Conservation (phyloP, 1,140 invertebrate species). For the Scaptodrosophila lebanonensis region DNA sequence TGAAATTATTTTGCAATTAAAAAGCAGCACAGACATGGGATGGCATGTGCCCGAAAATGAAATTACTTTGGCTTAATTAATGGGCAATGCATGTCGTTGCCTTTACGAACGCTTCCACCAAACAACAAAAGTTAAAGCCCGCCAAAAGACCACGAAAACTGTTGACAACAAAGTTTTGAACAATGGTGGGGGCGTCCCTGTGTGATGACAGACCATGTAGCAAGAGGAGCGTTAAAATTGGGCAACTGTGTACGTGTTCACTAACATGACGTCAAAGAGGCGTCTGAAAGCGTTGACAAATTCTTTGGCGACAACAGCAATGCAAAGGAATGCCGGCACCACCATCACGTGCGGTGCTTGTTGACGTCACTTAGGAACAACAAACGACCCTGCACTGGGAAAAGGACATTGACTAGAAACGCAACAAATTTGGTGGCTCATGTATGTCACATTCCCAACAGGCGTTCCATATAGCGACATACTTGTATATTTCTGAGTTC, state of each 20-base stretch:
- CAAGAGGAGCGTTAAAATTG: no score
- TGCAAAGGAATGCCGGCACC: no score
- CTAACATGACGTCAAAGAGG: slow-evolving; percentile 11
- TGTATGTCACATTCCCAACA: slow-evolving; percentile 70
- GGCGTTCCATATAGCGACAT: no score
- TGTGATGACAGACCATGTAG: slow-evolving; percentile 28
- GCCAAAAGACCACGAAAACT: slow-evolving; percentile 54
- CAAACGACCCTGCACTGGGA: neutral
- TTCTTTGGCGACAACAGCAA: slow-evolving; percentile 34
- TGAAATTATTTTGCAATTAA: slow-evolving; percentile 68
- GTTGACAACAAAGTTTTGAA: slow-evolving; percentile 60
- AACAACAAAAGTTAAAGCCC: slow-evolving; percentile 52
- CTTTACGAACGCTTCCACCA: no score
- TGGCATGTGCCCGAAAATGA: slow-evolving; percentile 15
- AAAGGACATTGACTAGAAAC: no score
- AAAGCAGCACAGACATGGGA: slow-evolving; percentile 42
- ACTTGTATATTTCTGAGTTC: no score
- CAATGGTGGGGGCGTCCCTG: neutral
- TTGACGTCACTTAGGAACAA: slow-evolving; percentile 49
- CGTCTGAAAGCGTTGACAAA: slow-evolving; percentile 36
- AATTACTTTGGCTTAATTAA: slow-evolving; percentile 71
- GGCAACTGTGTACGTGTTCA: slow-evolving; percentile 30
- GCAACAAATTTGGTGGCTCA: no score
- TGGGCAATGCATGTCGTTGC: slow-evolving; percentile 57
- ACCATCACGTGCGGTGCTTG: slow-evolving; percentile 44